These are phyloP conservation scores for Lepidurus couesii DNA, from an alignment of 1,140 invertebrate species.

Conservation along the genomic window DNA sequence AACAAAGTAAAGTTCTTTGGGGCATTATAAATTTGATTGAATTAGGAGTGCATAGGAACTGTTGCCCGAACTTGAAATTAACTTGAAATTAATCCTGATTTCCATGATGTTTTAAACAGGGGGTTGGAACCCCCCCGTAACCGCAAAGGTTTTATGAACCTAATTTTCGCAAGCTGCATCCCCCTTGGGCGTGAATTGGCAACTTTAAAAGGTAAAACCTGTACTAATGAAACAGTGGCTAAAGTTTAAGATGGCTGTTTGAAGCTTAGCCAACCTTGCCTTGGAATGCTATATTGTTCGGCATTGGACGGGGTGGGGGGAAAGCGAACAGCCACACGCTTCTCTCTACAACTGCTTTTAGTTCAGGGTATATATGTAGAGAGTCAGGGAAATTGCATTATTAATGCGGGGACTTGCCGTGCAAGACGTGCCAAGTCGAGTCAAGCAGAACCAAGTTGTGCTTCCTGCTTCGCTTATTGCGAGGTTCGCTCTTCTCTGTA, in stretches of 20 bases:
- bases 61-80: too few species aligned
- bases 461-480: background rate
- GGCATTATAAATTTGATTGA: too few species aligned
- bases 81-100: too few species aligned
- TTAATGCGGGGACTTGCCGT: background rate
- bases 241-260: background rate
- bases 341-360: background rate
- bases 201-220: background rate
- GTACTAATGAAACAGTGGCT: background rate
- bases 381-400: background rate
- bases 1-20: too few species aligned
- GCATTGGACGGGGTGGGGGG: background rate
- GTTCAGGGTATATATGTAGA: background rate
- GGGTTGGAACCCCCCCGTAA: background rate
- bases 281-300: background rate
- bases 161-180: background rate
- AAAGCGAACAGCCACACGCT: background rate
- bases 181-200: background rate
- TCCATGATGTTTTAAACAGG: too few species aligned
- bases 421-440: constrained; percentile 20
- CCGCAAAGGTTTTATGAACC: background rate
- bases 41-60: too few species aligned
- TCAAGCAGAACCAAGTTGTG: background rate
- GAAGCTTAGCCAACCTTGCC: background rate
- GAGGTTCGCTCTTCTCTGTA: background rate